Evolutionary conservation across 2,888 invertebrate genomes (phyloP).

Genomic region (Pyrochroa serraticornis): DNA sequence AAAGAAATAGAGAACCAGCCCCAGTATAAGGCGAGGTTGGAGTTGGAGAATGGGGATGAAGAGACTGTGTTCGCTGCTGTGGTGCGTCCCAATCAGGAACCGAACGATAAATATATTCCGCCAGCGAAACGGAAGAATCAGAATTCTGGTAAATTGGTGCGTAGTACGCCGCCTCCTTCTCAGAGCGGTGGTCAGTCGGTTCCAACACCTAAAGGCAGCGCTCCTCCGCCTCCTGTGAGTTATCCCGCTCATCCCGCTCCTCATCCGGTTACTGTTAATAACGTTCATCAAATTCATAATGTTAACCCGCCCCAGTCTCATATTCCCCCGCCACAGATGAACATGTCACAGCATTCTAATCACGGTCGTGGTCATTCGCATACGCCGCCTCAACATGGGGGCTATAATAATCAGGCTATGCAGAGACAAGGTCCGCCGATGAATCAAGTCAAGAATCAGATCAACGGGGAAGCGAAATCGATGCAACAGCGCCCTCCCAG

Average conservation of each 20-base stretch:
- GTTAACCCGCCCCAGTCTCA: constrained; percentile 40
- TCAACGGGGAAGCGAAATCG: constrained; percentile 50
- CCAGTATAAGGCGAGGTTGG: constrained; percentile 78
- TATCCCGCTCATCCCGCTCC: constrained; percentile 41
- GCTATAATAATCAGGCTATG: constrained; percentile 20
- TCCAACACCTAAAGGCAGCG: constrained; percentile 47
- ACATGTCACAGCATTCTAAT: constrained; percentile 27
- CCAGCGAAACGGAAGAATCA: constrained; percentile 78
- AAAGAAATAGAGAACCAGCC: constrained; percentile 91
- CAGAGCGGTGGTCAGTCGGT: constrained; percentile 52
- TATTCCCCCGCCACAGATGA: constrained; percentile 40
- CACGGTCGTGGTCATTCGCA: constrained; percentile 39
- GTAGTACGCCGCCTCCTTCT: constrained; percentile 65
- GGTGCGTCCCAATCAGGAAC: constrained; percentile 61
- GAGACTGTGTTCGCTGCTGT: constrained; percentile 89
- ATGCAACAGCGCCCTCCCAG: constrained; percentile 44
- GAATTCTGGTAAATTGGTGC: constrained; percentile 69
- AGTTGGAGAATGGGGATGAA: constrained; percentile 91
- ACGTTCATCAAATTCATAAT: constrained; percentile 31
- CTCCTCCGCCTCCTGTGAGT: constrained; percentile 38
- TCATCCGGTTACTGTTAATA: constrained; percentile 35
- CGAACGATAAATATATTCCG: constrained; percentile 72
- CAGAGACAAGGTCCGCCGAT: constrained; percentile 56
- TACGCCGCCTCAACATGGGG: constrained; percentile 38
- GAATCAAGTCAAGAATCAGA: constrained; percentile 56